Evolutionary conservation across 2,797 vertebrate species (phyloP).

Genomic region (Lindbergichthys nudifrons): DNA sequence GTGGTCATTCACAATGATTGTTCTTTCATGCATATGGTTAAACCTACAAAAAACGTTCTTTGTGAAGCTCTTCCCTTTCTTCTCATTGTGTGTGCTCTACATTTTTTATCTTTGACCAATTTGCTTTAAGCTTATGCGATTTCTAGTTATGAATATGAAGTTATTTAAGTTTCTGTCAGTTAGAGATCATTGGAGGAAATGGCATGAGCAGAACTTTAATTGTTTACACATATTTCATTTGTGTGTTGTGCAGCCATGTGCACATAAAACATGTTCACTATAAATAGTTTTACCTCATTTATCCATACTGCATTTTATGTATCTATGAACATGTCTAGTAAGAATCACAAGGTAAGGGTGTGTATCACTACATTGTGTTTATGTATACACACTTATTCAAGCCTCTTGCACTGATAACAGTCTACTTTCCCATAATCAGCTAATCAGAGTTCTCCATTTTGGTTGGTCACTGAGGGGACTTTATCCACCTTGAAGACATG

Average conservation of each 20-base stretch:
- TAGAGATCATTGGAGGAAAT: constrained; percentile 41
- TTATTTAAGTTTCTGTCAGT: constrained; percentile 62
- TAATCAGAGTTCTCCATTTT: constrained; percentile 54
- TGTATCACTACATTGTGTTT: constrained; percentile 10
- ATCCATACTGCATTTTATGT: neutral
- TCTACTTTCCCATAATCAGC: constrained; percentile 52
- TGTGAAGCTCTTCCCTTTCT: constrained; percentile 15
- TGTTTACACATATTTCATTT: neutral
- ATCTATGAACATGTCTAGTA: neutral
- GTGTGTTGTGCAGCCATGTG: constrained; percentile 1
- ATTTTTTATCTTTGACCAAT: constrained; percentile 58
- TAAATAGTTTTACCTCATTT: neutral
- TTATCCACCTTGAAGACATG: constrained; percentile 39
- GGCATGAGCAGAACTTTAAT: constrained; percentile 28
- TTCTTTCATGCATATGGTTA: neutral
- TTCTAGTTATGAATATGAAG: constrained; percentile 60
- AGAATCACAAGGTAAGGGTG: neutral
- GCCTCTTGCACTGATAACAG: constrained; percentile 33
- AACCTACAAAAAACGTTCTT: neutral
- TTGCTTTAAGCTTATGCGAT: constrained; percentile 63
- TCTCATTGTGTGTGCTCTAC: neutral
- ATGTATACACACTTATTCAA: constrained; percentile 24
- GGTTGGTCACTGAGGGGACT: constrained; percentile 38
- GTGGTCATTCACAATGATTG: neutral
- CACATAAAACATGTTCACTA: constrained; percentile 5